A percentile compares a stretch with the other conserved stretches of the same genome.
phyloP scores from a whole-genome alignment of 2,797 vertebrate species.

The Microctenopoma lineatum region DNA sequence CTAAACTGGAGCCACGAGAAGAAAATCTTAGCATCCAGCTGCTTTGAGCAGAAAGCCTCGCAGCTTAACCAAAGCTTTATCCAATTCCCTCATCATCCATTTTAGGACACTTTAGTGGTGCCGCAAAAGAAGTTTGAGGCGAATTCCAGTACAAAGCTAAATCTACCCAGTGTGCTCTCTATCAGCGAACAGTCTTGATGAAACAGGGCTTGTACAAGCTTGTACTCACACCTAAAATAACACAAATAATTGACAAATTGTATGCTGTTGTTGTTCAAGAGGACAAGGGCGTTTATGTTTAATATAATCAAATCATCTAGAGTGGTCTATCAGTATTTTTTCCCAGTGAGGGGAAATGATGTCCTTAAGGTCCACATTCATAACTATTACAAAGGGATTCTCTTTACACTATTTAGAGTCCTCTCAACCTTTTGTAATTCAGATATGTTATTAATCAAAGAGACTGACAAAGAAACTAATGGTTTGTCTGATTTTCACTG shows the following conservation, averaged over 20 bases:
- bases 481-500: slow-evolving; percentile 82
- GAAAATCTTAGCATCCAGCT: slow-evolving; percentile 66
- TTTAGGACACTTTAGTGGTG: slow-evolving; percentile 69
- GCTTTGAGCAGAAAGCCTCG: slow-evolving; percentile 71
- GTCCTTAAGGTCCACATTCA: slow-evolving; percentile 52
- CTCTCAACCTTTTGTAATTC: slow-evolving; percentile 72
- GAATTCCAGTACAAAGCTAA: slow-evolving; percentile 64
- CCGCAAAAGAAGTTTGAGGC: slow-evolving; percentile 60
- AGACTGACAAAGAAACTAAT: slow-evolving; percentile 79
- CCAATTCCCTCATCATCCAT: slow-evolving; percentile 76
- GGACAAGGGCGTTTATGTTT: slow-evolving; percentile 8
- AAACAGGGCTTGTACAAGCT: slow-evolving; percentile 14
- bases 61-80: slow-evolving; percentile 79
- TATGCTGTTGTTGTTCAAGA: not conserved
- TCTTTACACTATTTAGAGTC: slow-evolving; percentile 60
- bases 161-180: slow-evolving; percentile 35
- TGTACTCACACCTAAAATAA: slow-evolving; percentile 31
- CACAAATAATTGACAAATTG: slow-evolving; percentile 19
- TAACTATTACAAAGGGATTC: slow-evolving; percentile 68
- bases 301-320: slow-evolving; percentile 10
- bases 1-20: slow-evolving; percentile 53
- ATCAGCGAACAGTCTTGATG: slow-evolving; percentile 21
- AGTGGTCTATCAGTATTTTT: slow-evolving; percentile 39
- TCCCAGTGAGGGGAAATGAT: slow-evolving; percentile 18
- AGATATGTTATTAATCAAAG: slow-evolving; percentile 79